A percentile compares a stretch with the other conserved stretches of the same genome.
Evolutionary conservation across 1,140 invertebrate species (phyloP).

Genomic region (Ceratoteleas bidentatus): DNA sequence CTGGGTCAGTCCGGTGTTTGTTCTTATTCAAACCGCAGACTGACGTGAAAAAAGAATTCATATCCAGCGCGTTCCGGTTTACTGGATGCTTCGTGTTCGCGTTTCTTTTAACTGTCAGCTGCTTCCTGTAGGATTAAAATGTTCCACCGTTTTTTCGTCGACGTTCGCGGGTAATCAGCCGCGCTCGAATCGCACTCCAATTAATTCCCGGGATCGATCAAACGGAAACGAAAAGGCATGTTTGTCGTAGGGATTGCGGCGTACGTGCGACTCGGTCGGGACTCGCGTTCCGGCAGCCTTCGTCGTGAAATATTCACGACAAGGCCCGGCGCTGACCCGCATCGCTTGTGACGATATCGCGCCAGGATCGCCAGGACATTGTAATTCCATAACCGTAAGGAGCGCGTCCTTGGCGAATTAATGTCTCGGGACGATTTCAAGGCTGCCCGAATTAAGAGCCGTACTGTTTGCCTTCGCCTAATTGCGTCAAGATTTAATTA

Average conservation of each 20-base stretch:
- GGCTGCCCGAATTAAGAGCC: slow-evolving; percentile 5
- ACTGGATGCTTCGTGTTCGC: slow-evolving; percentile 47
- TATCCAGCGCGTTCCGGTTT: slow-evolving; percentile 56
- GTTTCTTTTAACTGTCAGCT: slow-evolving; percentile 56
- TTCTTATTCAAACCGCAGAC: slow-evolving; percentile 34
- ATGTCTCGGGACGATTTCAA: slow-evolving; percentile 8
- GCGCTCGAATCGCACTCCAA: background rate
- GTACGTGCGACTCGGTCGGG: slow-evolving; percentile 1
- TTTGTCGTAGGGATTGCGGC: background rate
- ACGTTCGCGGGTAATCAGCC: background rate
- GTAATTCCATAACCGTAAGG: slow-evolving; percentile 37
- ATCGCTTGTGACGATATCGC: slow-evolving; percentile 39
- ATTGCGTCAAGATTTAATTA: slow-evolving; percentile 13
- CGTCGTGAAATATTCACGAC: slow-evolving; percentile 42
- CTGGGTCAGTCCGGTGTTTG: slow-evolving; percentile 47
- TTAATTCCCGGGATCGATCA: no score
- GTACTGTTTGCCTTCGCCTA: slow-evolving; percentile 22
- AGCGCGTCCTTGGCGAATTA: slow-evolving; percentile 23
- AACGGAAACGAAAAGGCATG: background rate
- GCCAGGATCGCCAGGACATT: slow-evolving; percentile 21
- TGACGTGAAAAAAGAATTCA: slow-evolving; percentile 56
- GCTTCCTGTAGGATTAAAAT: slow-evolving; percentile 56
- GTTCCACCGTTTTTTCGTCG: slow-evolving; percentile 4
- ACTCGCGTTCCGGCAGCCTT: background rate
- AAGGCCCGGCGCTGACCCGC: slow-evolving; percentile 31